These are phyloP conservation scores for Leucopternis melanops DNA, from an alignment of 2,113 vertebrate species.

Conservation along the genomic window DNA sequence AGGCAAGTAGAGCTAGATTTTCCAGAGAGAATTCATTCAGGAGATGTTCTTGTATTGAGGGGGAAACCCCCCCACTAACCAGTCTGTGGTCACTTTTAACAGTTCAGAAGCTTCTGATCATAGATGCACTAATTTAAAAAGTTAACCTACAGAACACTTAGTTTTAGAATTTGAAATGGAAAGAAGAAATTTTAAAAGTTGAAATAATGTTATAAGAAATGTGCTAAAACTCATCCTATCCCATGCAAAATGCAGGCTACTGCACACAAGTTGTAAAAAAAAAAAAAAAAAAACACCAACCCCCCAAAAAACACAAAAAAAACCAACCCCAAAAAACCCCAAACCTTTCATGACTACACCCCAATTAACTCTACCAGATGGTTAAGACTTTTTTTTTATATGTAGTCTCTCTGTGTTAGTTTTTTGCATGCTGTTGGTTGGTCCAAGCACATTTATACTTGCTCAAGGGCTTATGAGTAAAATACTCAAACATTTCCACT, in stretches of 20 bases:
- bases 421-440: neutral
- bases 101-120: neutral
- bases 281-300: too few relatives aligned
- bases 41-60: neutral
- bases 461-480: neutral
- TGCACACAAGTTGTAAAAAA: neutral
- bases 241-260: neutral
- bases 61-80: accelerated
- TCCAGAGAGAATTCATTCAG: neutral
- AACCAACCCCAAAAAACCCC: too few relatives aligned
- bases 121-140: accelerated
- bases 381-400: neutral
- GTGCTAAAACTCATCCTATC: neutral
- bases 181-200: neutral
- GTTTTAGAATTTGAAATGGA: neutral
- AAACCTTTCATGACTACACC: neutral
- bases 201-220: neutral
- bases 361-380: neutral
- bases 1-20: accelerated
- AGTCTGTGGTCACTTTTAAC: neutral
- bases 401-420: neutral
- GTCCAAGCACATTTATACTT: neutral
- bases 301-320: too few relatives aligned
- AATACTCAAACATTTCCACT: neutral
- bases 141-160: neutral